Base-by-base conservation (phyloP, 2,113 vertebrate genomes). In the Forbesichthys agassizii region DNA sequence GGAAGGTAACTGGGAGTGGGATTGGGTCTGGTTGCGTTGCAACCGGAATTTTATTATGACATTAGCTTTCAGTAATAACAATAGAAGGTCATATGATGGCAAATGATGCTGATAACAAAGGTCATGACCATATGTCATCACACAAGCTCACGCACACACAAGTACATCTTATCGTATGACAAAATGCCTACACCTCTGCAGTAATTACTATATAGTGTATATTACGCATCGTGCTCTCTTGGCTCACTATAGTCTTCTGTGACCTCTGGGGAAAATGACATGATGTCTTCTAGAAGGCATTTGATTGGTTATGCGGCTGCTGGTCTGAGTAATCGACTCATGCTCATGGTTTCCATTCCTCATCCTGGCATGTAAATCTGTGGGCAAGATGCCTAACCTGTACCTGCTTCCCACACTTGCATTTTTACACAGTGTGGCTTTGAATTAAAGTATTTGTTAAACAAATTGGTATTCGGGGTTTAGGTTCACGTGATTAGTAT, bases 211-310 rank as follows among this genome's bases (percentile, higher is more conserved):
- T 14, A 52, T 52, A 52, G 11, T 27, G 27, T 27, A 27, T 27
- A 27, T 27, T 3, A 52, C 11, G 4, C 49, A 52, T 2, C 27
- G 27, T 52, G 9, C 11, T 52, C 49, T 14, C 13, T 14, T 33
- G 33, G 14, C 16, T 8, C 61, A 2, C 27, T 27, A 2, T 27
- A 27, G 36, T 49, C 33, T 48, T 36, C 51, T 14, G 33, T 36
- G 64, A 68, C 5, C 13, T 58, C 52, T 66, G 54, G 67, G 65
- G 68, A 63, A 80, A 63, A 80, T 69, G 69, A 55, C 52, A 58
- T 53, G 27, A 27, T 13, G 42, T 66, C 52, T 66, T 11, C 59
- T 48, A 73, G 63, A 70, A 33, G 54, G 57, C 16, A 46, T 9
- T 7, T 48, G 6, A 36, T 5, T 20, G 14, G 7, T 33, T 18